phyloP scores from a whole-genome alignment of 2,888 invertebrate genomes.

The Microdon myrmicae region DNA sequence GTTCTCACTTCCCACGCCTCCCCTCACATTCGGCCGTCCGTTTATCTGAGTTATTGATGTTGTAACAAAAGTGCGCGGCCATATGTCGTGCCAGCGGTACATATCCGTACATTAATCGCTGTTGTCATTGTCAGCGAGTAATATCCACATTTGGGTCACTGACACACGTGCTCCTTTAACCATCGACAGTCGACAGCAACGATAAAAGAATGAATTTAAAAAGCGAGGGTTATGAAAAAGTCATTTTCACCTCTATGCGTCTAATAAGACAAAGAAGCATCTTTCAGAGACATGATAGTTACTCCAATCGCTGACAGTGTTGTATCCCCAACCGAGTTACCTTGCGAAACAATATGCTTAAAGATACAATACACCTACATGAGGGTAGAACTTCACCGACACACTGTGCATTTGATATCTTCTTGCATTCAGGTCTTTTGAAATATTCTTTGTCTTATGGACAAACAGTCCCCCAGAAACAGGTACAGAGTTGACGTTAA shows the following conservation, averaged over 20 bases:
- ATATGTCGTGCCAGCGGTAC: slow-evolving; percentile 11
- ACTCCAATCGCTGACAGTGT: slow-evolving; percentile 12
- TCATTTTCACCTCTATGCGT: slow-evolving; percentile 26
- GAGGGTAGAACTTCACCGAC: too few relatives aligned
- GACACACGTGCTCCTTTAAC: slow-evolving; percentile 38
- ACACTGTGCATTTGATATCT: slow-evolving; percentile 36
- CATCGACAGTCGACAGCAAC: slow-evolving; percentile 2
- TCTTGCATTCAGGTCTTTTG: slow-evolving; percentile 16
- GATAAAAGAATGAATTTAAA: too few relatives aligned
- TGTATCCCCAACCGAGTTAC: slow-evolving; percentile 8
- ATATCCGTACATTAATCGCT: slow-evolving; percentile 17
- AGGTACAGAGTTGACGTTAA: too few relatives aligned
- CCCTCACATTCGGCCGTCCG: slow-evolving; percentile 1
- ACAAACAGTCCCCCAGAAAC: too few relatives aligned
- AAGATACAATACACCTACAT: too few relatives aligned
- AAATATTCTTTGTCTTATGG: slow-evolving; percentile 27
- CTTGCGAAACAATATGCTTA: slow-evolving; percentile 4
- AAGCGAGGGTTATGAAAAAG: too few relatives aligned
- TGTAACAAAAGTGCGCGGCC: slow-evolving; percentile 29
- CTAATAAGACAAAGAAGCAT: slow-evolving; percentile 34
- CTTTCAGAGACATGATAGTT: slow-evolving; percentile 25
- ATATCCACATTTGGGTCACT: slow-evolving; percentile 44
- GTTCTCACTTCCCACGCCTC: slow-evolving; percentile 5
- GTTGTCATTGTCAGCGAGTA: slow-evolving; percentile 21
- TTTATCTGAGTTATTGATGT: slow-evolving; percentile 31